Evolutionary conservation across 2,888 invertebrate species (phyloP).

Genomic region (Frankliniella fusca): DNA sequence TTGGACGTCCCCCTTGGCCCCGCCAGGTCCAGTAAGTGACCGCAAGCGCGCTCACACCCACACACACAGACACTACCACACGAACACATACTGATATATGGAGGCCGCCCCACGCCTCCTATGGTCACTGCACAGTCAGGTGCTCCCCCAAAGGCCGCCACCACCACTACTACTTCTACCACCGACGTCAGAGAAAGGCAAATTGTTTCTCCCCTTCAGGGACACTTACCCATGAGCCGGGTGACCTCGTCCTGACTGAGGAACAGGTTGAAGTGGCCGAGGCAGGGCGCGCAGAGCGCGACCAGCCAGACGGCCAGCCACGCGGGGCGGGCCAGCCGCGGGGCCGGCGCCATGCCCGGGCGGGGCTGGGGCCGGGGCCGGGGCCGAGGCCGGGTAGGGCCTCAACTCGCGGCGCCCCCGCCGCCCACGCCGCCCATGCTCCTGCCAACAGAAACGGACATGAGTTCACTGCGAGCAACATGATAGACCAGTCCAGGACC

Average conservation of each 20-base stretch:
- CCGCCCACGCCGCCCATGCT: background rate
- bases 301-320: conserved; percentile 3
- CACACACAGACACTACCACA: background rate
- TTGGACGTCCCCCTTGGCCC: conserved; percentile 31
- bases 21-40: conserved; percentile 33
- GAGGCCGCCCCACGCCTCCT: no score
- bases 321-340: background rate
- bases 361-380: background rate
- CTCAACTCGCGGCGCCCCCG: background rate
- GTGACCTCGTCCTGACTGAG: conserved; percentile 75
- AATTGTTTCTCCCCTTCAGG: background rate
- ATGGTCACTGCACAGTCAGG: background rate
- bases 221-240: conserved; percentile 68
- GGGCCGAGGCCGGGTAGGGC: background rate
- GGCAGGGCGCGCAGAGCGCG: conserved; percentile 32
- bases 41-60: background rate
- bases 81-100: background rate
- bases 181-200: background rate
- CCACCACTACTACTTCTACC: no score
- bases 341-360: background rate
- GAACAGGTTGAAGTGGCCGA: conserved; percentile 70
- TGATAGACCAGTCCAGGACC: no score
- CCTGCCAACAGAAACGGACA: no score
- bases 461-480: no score
- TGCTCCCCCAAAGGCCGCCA: background rate